Percentiles rank a stretch among this genome's conserved stretches.
These are phyloP conservation scores for Herpetotheres cachinnans DNA, from an alignment of 2,113 vertebrate genomes.

Conservation along the genomic window DNA sequence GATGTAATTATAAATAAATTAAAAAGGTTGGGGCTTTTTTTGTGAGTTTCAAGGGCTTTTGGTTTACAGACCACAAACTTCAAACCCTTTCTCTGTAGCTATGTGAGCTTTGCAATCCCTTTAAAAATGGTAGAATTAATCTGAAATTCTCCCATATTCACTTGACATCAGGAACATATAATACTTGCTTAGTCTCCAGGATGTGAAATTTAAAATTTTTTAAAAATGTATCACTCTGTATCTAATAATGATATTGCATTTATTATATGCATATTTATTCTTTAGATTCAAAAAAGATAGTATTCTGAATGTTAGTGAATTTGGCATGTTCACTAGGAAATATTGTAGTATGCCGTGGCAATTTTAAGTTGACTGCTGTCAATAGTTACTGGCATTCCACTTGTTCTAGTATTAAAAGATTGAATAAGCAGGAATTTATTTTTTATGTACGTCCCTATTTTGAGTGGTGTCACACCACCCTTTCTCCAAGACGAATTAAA, in stretches of 20 bases:
- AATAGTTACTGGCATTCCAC: neutral
- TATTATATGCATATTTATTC: neutral
- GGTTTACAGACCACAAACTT: neutral
- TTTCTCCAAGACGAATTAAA: neutral
- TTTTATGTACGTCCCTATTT: neutral
- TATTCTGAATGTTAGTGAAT: neutral
- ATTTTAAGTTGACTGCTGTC: neutral
- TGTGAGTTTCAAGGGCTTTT: neutral
- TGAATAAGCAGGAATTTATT: neutral
- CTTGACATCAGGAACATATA: neutral
- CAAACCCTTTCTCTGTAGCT: neutral
- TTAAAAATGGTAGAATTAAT: neutral
- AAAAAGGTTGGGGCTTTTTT: rapidly evolving
- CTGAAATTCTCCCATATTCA: neutral
- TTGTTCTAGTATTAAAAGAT: neutral
- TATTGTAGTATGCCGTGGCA: neutral
- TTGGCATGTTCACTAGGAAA: neutral
- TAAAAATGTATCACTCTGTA: neutral
- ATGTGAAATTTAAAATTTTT: neutral
- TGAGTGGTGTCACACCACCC: neutral
- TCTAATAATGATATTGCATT: neutral
- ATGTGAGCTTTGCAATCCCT: neutral
- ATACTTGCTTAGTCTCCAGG: neutral
- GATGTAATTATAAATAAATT: neutral
- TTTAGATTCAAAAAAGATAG: neutral